Conservation (phyloP, 2,797 vertebrate genomes). For the Diglossa cyanea region DNA sequence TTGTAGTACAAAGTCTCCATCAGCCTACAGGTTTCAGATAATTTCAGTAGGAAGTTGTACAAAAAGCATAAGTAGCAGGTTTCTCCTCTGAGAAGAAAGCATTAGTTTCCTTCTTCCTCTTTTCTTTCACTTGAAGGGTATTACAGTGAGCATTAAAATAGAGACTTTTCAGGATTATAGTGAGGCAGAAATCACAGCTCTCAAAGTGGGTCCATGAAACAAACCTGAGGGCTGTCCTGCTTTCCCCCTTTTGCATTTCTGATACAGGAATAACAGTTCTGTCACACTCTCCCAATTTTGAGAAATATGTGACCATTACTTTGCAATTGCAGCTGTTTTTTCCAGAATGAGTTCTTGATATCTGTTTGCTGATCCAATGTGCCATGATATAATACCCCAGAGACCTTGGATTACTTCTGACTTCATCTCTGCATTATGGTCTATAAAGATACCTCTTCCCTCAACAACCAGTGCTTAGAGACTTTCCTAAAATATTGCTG, state of each 20-base stretch:
- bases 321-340: not conserved
- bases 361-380: slow-evolving; percentile 1
- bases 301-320: not conserved
- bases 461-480: slow-evolving; percentile 11
- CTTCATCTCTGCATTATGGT: slow-evolving; percentile 40
- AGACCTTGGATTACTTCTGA: slow-evolving; percentile 1
- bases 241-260: not conserved
- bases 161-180: not conserved
- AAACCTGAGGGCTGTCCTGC: not conserved
- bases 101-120: not conserved
- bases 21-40: not conserved
- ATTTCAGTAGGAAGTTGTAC: not conserved
- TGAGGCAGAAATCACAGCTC: not conserved
- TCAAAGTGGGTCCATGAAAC: not conserved
- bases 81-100: not conserved
- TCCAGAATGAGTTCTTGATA: not conserved
- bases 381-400: not conserved
- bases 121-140: not conserved
- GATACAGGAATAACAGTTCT: not conserved
- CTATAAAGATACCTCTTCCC: slow-evolving; percentile 13
- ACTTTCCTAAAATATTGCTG: slow-evolving; percentile 35
- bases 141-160: not conserved
- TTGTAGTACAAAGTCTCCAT: not conserved
- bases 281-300: not conserved
- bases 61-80: not conserved